Conservation (phyloP, 2,797 vertebrate genomes). For the Gobionotothen gibberifrons region DNA sequence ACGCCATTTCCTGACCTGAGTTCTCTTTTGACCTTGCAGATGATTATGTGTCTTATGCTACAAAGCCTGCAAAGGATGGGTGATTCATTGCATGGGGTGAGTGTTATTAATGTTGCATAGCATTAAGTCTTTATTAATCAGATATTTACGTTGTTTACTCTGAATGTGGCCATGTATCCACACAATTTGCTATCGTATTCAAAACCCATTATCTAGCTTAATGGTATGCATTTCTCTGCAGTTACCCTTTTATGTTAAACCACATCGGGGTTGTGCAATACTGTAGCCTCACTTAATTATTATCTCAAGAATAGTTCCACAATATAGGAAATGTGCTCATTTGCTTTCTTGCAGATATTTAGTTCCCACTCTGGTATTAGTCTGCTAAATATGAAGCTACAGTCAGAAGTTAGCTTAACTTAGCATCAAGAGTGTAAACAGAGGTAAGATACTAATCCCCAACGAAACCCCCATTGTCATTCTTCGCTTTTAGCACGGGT, state of each 20-base stretch:
- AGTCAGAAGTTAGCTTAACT: background rate
- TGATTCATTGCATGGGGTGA: slow-evolving; percentile 56
- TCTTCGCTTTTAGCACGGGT: background rate
- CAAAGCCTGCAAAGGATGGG: slow-evolving; percentile 46
- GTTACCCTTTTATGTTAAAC: slow-evolving; percentile 30
- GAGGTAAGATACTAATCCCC: background rate
- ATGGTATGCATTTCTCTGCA: slow-evolving; percentile 27
- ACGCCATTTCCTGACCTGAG: slow-evolving; percentile 50
- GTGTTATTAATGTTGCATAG: slow-evolving; percentile 65
- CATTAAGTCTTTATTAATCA: slow-evolving; percentile 64
- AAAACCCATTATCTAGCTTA: slow-evolving; percentile 40
- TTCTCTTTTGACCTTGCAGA: slow-evolving; percentile 71
- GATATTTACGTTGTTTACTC: slow-evolving; percentile 54
- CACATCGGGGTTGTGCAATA: slow-evolving; percentile 11
- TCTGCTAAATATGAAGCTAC: background rate
- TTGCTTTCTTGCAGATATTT: background rate
- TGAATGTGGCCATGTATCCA: slow-evolving; percentile 35
- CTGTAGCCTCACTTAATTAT: background rate
- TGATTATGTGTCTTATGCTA: slow-evolving; percentile 69
- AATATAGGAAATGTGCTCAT: background rate
- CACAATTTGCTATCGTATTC: slow-evolving; percentile 39
- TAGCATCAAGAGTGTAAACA: background rate
- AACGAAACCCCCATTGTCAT: background rate
- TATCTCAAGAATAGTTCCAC: background rate
- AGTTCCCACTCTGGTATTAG: background rate